phyloP scores from a whole-genome alignment of 2,888 invertebrate species.

The Byasa hedistus region DNA sequence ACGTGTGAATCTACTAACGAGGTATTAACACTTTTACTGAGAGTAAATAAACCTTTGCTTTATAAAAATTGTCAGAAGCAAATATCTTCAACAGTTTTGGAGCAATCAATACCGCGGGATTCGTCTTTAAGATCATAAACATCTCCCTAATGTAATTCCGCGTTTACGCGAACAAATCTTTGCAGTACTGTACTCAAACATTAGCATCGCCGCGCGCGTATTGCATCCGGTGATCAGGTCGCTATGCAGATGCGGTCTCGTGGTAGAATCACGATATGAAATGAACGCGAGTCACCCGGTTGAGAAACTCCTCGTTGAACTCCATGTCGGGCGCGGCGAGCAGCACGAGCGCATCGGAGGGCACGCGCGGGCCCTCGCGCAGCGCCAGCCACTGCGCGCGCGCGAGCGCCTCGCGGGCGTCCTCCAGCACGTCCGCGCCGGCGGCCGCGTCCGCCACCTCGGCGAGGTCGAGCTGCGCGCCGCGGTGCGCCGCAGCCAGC shows the following conservation, averaged over 20 bases:
- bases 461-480: slow-evolving; percentile 34
- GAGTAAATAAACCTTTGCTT: too few relatives aligned
- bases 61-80: too few relatives aligned
- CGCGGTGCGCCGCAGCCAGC: slow-evolving; percentile 34
- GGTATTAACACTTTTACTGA: too few relatives aligned
- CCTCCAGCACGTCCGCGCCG: slow-evolving; percentile 22
- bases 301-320: slow-evolving; percentile 91
- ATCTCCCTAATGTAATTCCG: too few relatives aligned
- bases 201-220: neutral
- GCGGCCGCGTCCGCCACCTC: slow-evolving; percentile 46
- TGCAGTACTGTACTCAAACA: neutral
- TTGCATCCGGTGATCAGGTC: neutral
- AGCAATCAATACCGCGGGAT: too few relatives aligned
- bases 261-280: neutral
- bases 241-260: neutral
- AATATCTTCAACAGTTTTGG: too few relatives aligned
- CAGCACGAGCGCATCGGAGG: slow-evolving; percentile 86
- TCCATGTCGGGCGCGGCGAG: slow-evolving; percentile 84
- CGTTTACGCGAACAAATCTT: too few relatives aligned
- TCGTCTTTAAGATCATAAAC: too few relatives aligned
- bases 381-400: slow-evolving; percentile 82
- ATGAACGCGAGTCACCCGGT: slow-evolving; percentile 80
- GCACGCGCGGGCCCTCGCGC: slow-evolving; percentile 85
- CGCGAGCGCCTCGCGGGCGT: slow-evolving; percentile 83
- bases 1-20: too few relatives aligned